Evolutionary conservation across 2,113 vertebrate genomes (phyloP).

Genomic region (Delphinapterus leucas): DNA sequence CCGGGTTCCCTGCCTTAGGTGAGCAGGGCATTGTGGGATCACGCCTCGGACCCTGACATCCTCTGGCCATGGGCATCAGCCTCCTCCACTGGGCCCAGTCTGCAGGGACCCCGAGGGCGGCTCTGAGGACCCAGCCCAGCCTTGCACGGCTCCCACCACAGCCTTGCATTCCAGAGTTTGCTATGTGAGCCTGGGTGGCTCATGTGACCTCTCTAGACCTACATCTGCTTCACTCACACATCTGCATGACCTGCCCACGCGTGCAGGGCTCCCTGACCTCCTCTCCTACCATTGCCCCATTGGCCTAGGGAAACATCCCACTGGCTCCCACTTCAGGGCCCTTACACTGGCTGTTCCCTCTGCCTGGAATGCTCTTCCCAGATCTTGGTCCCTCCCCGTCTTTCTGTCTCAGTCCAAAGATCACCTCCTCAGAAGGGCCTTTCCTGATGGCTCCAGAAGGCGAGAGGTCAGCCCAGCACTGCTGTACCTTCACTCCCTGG

Average conservation of each 20-base stretch:
- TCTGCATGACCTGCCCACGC: not conserved
- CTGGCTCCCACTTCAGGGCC: not conserved
- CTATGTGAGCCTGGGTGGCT: not conserved
- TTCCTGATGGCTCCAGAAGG: not conserved
- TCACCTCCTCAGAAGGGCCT: not conserved
- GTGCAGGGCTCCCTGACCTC: fast-evolving
- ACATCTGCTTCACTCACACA: not conserved
- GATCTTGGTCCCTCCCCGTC: not conserved
- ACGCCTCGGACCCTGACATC: not conserved
- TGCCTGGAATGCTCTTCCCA: not conserved
- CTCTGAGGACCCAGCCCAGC: not conserved
- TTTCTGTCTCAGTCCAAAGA: not conserved
- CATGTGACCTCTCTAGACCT: not conserved
- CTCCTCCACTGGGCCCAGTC: not conserved
- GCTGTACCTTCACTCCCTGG: not conserved
- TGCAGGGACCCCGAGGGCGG: fast-evolving
- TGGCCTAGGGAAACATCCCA: not conserved
- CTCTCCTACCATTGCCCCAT: not conserved
- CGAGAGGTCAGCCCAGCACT: not conserved
- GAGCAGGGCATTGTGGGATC: not conserved
- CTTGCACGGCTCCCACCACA: not conserved
- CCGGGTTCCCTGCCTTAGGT: not conserved
- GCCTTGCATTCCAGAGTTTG: not conserved
- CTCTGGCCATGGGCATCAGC: not conserved
- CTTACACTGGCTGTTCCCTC: not conserved